Evolutionary conservation across 2,888 invertebrate species (phyloP), one percentile per base, ranked within the genome.

Genomic region (Dilophus febrilis): DNA sequence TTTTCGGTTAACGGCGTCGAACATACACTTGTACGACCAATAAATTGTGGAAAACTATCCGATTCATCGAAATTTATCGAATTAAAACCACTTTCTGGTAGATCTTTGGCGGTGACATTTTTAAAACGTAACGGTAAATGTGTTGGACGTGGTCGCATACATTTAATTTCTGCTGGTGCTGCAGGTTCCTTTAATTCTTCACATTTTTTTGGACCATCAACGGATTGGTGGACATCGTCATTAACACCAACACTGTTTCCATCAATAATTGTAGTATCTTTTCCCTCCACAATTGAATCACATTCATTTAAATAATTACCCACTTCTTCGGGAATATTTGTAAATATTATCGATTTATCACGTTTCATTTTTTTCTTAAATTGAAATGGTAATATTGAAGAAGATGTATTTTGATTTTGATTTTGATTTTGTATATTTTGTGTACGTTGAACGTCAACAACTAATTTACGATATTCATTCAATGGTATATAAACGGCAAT

Each of bases 1-100:
- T 72, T 77, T 53, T 84, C 83, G 1, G 77, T 72, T 70, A 83
- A 72, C 0, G 84, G 84, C 0, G 84, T 84, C 0, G 79, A 79
- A 46, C 80, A 81, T 0, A 83, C 74, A 45, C 80, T 81, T 0
- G 80, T 80, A 46, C 78, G 77, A 12, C 77, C 72, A 7, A 72
- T 71, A 49, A 74, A 76, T 47, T 73, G 69, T 17, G 67, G 67
- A 16, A 61, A 62, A 7, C 70, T 68, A 50, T 71, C 71, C 4
- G 54, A 53, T 48, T 64, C 64, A 44, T 73, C 72, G 32, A 72
- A 57, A 1, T 70, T 69, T 33, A 64, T 64, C 18, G 72, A 70
- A 2, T 54, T 55, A 29, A 58, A 56, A 6, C 56, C 59, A 14
- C 57, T 56, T 46, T 60, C 59, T 0, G 59, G 59, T 32, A 65